These are phyloP conservation scores for Notechis scutatus DNA, from an alignment of 2,113 vertebrate species.

Conservation along the genomic window DNA sequence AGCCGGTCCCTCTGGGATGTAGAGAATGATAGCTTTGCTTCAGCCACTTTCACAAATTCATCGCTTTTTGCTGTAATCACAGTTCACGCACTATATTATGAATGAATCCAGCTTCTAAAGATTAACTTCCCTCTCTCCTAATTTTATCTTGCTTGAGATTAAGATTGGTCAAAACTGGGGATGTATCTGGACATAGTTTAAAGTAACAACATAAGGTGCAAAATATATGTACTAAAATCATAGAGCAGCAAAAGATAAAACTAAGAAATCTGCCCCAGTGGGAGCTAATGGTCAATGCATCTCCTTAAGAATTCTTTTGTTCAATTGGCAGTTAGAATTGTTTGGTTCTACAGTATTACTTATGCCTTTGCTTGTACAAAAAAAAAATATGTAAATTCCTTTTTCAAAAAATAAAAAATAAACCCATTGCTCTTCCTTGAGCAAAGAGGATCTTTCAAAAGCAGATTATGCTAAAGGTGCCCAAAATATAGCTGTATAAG, in stretches of 20 bases:
- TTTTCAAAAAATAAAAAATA: no score
- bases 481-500: background rate
- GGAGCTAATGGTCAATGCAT: background rate
- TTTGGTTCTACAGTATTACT: background rate
- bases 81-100: conserved; percentile 72
- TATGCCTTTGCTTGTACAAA: background rate
- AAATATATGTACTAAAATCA: background rate
- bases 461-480: background rate
- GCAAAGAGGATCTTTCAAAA: background rate
- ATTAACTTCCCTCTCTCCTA: background rate
- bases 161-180: background rate
- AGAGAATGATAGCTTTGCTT: conserved; percentile 61
- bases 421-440: background rate
- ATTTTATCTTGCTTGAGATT: background rate
- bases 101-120: conserved; percentile 51
- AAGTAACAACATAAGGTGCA: background rate
- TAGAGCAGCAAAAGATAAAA: background rate
- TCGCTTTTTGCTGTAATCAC: conserved; percentile 75
- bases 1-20: conserved; percentile 73
- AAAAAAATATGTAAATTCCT: background rate
- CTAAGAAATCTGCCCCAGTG: background rate
- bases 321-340: background rate
- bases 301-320: background rate
- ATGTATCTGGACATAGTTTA: background rate
- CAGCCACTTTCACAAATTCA: conserved; percentile 65